Conservation (phyloP, 2,888 invertebrate species). For the Encarsia formosa region DNA sequence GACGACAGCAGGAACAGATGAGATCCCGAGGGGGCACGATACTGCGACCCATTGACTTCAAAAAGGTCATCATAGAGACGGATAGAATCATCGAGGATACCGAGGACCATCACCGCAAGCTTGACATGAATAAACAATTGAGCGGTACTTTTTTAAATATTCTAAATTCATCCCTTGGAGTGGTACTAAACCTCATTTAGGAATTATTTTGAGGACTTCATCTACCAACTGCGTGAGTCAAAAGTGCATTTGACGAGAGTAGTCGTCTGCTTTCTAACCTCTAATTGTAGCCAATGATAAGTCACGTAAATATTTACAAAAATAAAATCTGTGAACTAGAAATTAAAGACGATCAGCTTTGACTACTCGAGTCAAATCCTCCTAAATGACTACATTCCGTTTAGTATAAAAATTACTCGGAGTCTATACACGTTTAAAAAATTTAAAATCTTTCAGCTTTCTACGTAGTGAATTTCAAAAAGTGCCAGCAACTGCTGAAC, state of each 20-base stretch:
- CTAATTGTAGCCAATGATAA: too few relatives aligned
- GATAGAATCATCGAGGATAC: conserved; percentile 56
- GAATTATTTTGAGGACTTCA: too few relatives aligned
- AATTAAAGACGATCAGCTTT: too few relatives aligned
- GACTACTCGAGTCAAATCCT: too few relatives aligned
- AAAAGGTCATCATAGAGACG: conserved; percentile 62
- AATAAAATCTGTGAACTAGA: too few relatives aligned
- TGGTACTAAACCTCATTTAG: too few relatives aligned
- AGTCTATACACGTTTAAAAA: not conserved
- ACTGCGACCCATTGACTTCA: conserved; percentile 61
- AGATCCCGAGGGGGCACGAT: conserved; percentile 59
- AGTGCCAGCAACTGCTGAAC: conserved; percentile 58
- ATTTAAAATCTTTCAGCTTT: conserved; percentile 30
- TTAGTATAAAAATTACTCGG: too few relatives aligned
- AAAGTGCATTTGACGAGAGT: too few relatives aligned
- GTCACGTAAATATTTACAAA: too few relatives aligned
- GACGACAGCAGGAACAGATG: conserved; percentile 53
- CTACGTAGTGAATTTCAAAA: conserved; percentile 57
- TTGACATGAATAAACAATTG: not conserved
- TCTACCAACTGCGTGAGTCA: too few relatives aligned
- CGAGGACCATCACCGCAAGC: conserved; percentile 46
- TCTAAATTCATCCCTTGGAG: not conserved
- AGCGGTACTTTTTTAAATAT: conserved; percentile 6
- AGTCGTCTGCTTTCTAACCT: too few relatives aligned
- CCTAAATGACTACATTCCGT: too few relatives aligned